These are phyloP conservation scores for Spicauda simplicius DNA, from an alignment of 2,888 invertebrate genomes.

Conservation along the genomic window DNA sequence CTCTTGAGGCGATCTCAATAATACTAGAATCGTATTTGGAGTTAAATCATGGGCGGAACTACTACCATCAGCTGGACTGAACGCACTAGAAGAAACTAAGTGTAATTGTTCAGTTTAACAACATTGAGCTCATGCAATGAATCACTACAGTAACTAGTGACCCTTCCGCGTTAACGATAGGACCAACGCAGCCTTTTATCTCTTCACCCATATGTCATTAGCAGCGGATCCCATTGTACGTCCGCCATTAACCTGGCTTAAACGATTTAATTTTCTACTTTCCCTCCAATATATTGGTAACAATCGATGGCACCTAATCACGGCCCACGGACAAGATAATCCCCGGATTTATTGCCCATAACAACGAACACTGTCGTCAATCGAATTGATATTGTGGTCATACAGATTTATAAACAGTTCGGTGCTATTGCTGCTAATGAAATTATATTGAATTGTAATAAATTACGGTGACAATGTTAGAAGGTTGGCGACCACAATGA, in stretches of 20 bases:
- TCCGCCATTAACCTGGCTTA: conserved; percentile 73
- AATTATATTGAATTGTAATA: conserved; percentile 79
- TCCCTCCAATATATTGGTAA: conserved; percentile 65
- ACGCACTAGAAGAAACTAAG: background rate
- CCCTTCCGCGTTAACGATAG: conserved; percentile 25
- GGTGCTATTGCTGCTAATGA: conserved; percentile 65
- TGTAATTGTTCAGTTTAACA: background rate
- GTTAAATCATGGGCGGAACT: too few species aligned
- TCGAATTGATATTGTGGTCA: conserved; percentile 64
- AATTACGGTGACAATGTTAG: conserved; percentile 67
- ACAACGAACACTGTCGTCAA: conserved; percentile 72
- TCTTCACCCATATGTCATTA: conserved; percentile 54
- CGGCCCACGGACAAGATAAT: conserved; percentile 78
- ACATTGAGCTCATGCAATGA: background rate
- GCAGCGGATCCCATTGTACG: conserved; percentile 60
- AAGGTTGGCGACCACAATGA: conserved; percentile 65
- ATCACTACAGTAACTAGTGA: conserved; percentile 7
- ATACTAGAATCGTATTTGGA: too few species aligned
- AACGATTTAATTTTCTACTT: conserved; percentile 78
- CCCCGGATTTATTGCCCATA: conserved; percentile 80
- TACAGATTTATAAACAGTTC: conserved; percentile 74
- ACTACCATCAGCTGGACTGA: too few species aligned
- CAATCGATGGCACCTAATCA: conserved; percentile 76
- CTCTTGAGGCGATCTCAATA: too few species aligned
- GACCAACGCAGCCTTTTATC: conserved; percentile 22